Evolutionary conservation across 2,113 vertebrate species (phyloP).

Genomic region (Anhinga anhinga): DNA sequence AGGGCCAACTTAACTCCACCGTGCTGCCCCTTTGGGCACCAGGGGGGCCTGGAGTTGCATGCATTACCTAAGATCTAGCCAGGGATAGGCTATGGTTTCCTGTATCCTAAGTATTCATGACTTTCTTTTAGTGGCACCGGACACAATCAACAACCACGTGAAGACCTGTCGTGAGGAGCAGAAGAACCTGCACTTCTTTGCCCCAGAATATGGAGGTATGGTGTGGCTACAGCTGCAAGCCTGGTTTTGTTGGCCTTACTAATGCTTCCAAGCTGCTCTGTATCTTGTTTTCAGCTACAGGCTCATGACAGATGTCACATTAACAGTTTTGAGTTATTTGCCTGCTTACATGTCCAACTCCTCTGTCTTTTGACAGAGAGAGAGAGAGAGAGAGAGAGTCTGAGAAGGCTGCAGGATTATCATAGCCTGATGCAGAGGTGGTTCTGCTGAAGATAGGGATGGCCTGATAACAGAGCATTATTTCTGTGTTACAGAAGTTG

Average conservation of each 20-base stretch:
- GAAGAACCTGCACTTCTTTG: slow-evolving; percentile 99
- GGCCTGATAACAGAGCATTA: not conserved
- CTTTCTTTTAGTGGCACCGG: slow-evolving; percentile 88
- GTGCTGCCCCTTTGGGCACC: not conserved
- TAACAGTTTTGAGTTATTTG: not conserved
- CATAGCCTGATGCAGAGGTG: not conserved
- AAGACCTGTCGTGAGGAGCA: slow-evolving; percentile 98
- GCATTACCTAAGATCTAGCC: not conserved
- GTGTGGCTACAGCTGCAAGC: not conserved
- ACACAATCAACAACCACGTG: slow-evolving; percentile 98
- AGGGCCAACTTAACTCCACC: not conserved
- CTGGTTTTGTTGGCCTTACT: not conserved
- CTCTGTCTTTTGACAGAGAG: not conserved
- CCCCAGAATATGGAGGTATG: slow-evolving; percentile 96
- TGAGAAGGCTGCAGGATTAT: not conserved
- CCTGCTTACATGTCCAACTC: not conserved
- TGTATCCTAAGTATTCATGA: not conserved
- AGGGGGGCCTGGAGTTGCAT: not conserved
- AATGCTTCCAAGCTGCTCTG: not conserved
- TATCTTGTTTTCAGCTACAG: not conserved
- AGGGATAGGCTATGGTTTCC: not conserved
- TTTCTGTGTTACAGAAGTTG: slow-evolving; percentile 79
- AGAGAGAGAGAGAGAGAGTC: not conserved
- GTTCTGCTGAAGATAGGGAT: not conserved
- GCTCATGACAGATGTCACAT: not conserved